Conservation (phyloP, 2,888 invertebrate genomes). For the Drosophila mettleri region DNA sequence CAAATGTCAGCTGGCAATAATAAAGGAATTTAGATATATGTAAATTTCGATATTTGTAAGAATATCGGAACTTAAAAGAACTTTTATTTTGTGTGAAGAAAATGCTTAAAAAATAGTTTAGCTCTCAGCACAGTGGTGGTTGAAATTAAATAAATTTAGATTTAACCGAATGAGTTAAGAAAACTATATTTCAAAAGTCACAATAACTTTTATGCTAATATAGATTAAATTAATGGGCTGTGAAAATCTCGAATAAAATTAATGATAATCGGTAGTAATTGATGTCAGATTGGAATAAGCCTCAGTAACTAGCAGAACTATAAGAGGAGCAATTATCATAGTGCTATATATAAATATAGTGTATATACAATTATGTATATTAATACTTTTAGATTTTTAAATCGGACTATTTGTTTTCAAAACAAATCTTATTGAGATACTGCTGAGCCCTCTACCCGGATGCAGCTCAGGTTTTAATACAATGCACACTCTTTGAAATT, state of each 20-base stretch:
- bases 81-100: not conserved
- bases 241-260: not conserved
- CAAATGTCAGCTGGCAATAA: not conserved
- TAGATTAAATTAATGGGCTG: not conserved
- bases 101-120: not conserved
- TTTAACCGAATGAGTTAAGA: not conserved
- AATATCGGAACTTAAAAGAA: not conserved
- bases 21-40: not conserved
- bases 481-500: constrained; percentile 22
- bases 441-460: constrained; percentile 12
- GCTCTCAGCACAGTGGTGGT: not conserved
- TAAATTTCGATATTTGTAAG: not conserved
- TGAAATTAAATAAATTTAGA: too few relatives aligned
- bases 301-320: not conserved
- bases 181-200: not conserved
- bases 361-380: too few relatives aligned
- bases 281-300: not conserved
- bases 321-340: not conserved
- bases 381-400: too few relatives aligned
- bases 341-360: not conserved
- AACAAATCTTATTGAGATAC: not conserved
- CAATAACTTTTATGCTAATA: not conserved
- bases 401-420: not conserved
- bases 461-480: constrained; percentile 21
- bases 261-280: not conserved